phyloP scores from a whole-genome alignment of 1,140 invertebrate genomes.

The Apis cerana region DNA sequence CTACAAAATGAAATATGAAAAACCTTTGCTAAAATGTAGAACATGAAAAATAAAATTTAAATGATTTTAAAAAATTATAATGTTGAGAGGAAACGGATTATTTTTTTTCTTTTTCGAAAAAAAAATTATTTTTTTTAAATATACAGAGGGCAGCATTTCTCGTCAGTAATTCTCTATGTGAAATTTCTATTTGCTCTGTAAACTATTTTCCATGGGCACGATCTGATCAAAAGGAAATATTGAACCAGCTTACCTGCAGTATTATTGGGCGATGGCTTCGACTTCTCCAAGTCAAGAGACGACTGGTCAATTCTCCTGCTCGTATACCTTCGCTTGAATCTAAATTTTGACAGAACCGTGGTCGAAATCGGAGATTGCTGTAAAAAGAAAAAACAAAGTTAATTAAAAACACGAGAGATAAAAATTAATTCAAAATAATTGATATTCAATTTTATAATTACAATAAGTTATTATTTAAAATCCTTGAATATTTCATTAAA shows the following conservation, averaged over 20 bases:
- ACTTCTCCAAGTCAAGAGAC: slow-evolving; percentile 72
- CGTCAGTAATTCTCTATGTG: background rate
- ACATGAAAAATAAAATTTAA: background rate
- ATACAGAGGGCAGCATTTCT: background rate
- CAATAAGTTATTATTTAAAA: no score
- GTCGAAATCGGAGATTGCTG: slow-evolving; percentile 60
- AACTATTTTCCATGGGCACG: slow-evolving; percentile 33
- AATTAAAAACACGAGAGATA: background rate
- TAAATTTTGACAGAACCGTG: slow-evolving; percentile 59
- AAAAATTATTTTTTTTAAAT: background rate
- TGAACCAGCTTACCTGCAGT: slow-evolving; percentile 66
- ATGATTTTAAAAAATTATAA: background rate
- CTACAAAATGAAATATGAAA: background rate
- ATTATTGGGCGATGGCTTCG: slow-evolving; percentile 64
- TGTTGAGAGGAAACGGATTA: no score
- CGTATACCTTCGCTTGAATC: slow-evolving; percentile 67
- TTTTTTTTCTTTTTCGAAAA: background rate
- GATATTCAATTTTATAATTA: no score
- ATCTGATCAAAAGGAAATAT: slow-evolving; percentile 34
- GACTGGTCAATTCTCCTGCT: slow-evolving; percentile 74
- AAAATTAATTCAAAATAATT: no score
- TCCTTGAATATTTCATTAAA: no score
- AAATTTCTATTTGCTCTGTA: background rate
- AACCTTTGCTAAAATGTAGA: background rate
- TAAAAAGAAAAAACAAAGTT: background rate